Conservation (phyloP, 2,113 vertebrate species). For the Chionomys nivalis region DNA sequence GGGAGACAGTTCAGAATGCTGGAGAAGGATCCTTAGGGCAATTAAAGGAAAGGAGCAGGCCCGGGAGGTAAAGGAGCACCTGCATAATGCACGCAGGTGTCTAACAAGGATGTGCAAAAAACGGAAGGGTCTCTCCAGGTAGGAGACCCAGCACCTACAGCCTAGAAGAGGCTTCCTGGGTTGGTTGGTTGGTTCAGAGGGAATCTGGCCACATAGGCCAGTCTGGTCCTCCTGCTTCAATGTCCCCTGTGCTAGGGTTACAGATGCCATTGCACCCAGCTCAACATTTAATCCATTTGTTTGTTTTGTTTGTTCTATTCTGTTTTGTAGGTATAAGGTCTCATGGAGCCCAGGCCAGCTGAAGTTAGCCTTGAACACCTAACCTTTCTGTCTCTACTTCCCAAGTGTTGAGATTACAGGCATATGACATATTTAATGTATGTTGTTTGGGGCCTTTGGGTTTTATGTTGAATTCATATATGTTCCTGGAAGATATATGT, state of each 20-base stretch:
- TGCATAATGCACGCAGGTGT: not conserved
- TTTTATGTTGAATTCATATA: not conserved
- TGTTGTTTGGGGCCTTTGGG: not conserved
- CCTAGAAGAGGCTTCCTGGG: not conserved
- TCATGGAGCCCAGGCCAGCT: not conserved
- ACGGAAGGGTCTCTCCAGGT: not conserved
- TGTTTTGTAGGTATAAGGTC: not conserved
- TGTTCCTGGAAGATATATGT: slow-evolving; percentile 9
- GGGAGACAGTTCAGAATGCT: not conserved
- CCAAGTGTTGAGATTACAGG: not conserved
- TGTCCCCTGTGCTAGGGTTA: not conserved
- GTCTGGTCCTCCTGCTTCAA: not conserved
- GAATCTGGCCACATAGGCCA: too few species aligned
- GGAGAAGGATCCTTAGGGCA: not conserved
- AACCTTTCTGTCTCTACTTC: not conserved
- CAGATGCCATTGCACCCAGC: not conserved
- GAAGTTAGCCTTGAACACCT: not conserved
- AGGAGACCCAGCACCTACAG: too few species aligned
- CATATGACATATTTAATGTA: not conserved
- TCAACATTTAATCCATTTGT: not conserved
- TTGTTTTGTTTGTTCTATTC: not conserved
- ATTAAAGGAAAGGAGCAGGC: not conserved
- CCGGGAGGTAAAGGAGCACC: not conserved
- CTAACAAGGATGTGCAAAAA: not conserved
- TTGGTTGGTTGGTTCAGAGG: not conserved